phyloP scores from a whole-genome alignment of 2,113 vertebrate genomes.

The Greenwoodochromis staneri region DNA sequence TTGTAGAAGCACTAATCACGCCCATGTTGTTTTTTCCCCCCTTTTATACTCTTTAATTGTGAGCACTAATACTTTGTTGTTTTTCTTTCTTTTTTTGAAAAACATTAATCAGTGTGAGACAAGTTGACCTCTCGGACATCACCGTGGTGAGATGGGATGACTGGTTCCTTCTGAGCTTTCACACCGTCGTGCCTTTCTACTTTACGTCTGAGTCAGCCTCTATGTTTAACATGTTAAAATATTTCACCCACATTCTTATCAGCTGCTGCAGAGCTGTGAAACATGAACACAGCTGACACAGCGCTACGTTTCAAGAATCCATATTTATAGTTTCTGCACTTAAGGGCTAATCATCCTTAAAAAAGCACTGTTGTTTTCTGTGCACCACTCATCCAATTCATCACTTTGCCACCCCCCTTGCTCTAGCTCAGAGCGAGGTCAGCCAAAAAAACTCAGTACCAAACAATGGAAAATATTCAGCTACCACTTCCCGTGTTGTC shows the following conservation, averaged over 20 bases:
- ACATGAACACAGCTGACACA: not conserved
- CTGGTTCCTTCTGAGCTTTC: constrained; percentile 1
- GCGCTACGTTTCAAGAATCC: not conserved
- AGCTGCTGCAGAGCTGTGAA: not conserved
- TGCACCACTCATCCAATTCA: not conserved
- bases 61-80: not conserved
- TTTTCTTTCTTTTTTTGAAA: not conserved
- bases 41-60: not conserved
- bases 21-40: rapidly evolving
- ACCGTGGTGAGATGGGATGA: not conserved
- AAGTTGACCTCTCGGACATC: not conserved
- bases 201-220: constrained; percentile 1
- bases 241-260: not conserved
- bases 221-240: constrained; percentile 16
- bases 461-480: constrained; percentile 33
- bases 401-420: not conserved
- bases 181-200: not conserved
- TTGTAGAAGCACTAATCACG: not conserved
- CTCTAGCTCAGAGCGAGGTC: not conserved
- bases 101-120: not conserved
- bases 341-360: not conserved
- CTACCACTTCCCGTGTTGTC: constrained; percentile 9
- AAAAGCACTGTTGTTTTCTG: not conserved
- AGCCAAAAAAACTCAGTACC: not conserved
- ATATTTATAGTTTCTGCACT: not conserved